Base-by-base conservation (phyloP, 1,140 invertebrate species). In the Teleogryllus occipitalis region DNA sequence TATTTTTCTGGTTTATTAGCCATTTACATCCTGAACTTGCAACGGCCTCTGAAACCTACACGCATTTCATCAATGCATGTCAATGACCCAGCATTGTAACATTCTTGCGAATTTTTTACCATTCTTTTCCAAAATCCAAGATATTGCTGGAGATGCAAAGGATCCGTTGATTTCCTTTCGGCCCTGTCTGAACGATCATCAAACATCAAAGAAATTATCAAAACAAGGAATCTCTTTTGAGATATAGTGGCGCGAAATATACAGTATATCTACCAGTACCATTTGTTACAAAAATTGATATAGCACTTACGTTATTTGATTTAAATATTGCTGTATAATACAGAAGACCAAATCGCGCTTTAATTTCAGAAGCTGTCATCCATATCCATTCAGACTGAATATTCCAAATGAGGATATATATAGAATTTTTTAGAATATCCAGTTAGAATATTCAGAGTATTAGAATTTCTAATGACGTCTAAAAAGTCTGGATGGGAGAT, bases 1-100 rank as follows among this genome's bases (percentile, higher is more conserved):
- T 86, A 87, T 80, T 87, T 88, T 74, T 82, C 83, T 4, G 87
- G 87, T 84, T 89, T 88, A 73, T 83, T 84, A 8, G 86, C 85
- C 47, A 89, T 87, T 81, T 87, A 88, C 76, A 85, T 82, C 75
- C 84, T 82, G 80, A 88, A 88, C 47, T 39, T 27, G 78, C 85
- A 87, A 46, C 83, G 81, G 27, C 86, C 87, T 74, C 83, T 76
- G 81, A 86, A 87, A 54, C 81, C 78, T 21, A 85, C 78, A 18
- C 88, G 80, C 82, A 85, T 86, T 83, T 88, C 86, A 82, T 88
- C 86, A 49, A 87, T 82, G 74, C 83, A 83, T 39, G 83, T 81
- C 77, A 82, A 80, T 75, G 77, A 80, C 18, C 82, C 81, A 7
- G 82, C 77, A 76, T 81, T 79, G 80, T 85, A 86, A 75, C 79